Base-by-base conservation (phyloP, 2,113 vertebrate genomes). In the Pholis gunnellus region DNA sequence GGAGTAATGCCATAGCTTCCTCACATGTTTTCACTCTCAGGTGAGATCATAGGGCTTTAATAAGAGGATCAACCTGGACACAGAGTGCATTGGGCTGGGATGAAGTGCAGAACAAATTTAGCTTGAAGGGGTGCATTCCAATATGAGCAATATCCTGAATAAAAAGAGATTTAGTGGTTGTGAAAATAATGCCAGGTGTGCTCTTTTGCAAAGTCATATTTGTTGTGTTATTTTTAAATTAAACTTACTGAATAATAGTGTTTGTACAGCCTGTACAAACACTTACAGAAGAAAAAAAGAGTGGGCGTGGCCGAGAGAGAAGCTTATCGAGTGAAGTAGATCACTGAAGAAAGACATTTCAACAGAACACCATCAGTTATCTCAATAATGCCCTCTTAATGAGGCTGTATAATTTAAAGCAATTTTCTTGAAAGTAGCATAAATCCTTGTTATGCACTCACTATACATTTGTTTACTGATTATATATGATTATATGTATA, bases 71-170 rank as follows among this genome's bases (percentile, higher is more conserved):
- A 71, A 27, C 34, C 22, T 82, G 50, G 34, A 80, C 73, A 66
- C 40, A 81, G 40, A 63, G 42, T 11, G 38, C 48, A 78, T 27
- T 29, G 34, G 7, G 38, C 52, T 48, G 71, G 11, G 38, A 72
- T 48, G 63, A 75, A 69, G 65, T 78, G 31, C n/a, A 74, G 13
- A 66, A 4, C 14, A 25, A 3, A 29, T 56, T 50, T 76, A 20
- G 13, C 60, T 52, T 5, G 6, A 70, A 38, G 74, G 52, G n/a
- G 2, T 15, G 17, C 22, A 36, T 66, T 6, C 7, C 18, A 27
- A 11, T 48, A 67, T 2, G 5, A 79, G 54, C 65, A 84, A 88
- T 68, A 68, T 76, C 69, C 66, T 81, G 79, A 66, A 34, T 6
- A 64, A 40, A n/a, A 74, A 25, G 14, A 52, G 40, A 54, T 31